Percentiles rank a stretch among this genome's conserved stretches.
phyloP scores from a whole-genome alignment of 2,888 invertebrate genomes.

The Branchipolynoe longqiensis region DNA sequence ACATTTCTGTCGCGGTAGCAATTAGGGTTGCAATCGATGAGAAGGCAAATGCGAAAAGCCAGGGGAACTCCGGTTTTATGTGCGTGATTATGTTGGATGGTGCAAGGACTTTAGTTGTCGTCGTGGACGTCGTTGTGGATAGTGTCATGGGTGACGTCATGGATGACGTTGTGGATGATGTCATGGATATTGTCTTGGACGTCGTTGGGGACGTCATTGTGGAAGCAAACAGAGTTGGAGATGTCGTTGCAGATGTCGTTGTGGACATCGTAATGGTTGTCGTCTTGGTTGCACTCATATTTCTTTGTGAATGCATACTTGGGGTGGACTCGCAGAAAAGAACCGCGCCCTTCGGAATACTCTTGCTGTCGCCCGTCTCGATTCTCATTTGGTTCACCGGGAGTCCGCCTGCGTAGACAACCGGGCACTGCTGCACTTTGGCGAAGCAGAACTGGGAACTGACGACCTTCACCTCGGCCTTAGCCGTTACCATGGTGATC shows the following conservation, averaged over 20 bases:
- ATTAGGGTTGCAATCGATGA: conserved; percentile 1
- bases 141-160: neutral
- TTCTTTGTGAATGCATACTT: too few species aligned
- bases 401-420: neutral
- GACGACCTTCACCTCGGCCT: neutral
- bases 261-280: too few species aligned
- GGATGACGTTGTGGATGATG: neutral
- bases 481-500: neutral
- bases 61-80: conserved; percentile 24
- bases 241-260: too few species aligned
- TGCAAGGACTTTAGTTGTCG: neutral
- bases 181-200: neutral
- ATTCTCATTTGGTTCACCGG: too few species aligned
- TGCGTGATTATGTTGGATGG: neutral
- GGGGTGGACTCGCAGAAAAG: too few species aligned
- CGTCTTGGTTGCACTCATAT: too few species aligned
- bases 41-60: neutral
- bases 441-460: neutral
- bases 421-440: neutral
- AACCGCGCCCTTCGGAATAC: too few species aligned
- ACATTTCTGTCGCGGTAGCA: conserved; percentile 38
- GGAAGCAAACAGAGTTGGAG: neutral
- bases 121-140: neutral
- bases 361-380: too few species aligned
- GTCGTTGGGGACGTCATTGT: neutral